Conservation (phyloP, 2,797 vertebrate species). For the Poecile montanus region DNA sequence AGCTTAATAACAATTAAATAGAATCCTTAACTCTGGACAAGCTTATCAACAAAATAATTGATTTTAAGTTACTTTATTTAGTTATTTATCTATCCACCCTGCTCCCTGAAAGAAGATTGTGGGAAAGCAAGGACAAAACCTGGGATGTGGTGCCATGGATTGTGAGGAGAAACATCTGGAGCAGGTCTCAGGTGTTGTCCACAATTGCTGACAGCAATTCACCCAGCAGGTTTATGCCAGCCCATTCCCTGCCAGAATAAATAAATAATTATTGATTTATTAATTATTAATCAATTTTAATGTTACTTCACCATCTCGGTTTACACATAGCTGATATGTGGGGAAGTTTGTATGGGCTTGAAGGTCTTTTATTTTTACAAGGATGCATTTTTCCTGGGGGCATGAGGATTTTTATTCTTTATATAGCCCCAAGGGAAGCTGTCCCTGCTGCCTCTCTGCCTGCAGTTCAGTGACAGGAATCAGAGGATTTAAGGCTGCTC, state of each 20-base stretch:
- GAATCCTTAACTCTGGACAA: background rate
- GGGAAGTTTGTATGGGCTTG: background rate
- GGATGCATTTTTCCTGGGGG: background rate
- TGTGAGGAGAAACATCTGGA: background rate
- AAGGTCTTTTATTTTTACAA: background rate
- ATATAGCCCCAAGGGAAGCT: background rate
- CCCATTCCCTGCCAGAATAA: background rate
- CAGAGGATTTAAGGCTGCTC: background rate
- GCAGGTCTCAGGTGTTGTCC: background rate
- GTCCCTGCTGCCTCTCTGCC: background rate
- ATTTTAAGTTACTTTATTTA: background rate
- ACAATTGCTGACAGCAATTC: background rate
- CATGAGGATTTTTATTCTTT: background rate
- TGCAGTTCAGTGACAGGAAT: background rate
- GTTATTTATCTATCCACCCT: background rate
- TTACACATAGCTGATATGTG: accelerated
- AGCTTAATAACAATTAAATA: background rate
- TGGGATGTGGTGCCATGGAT: background rate
- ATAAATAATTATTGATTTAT: background rate
- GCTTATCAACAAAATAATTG: background rate
- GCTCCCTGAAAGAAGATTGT: background rate
- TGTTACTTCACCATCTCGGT: background rate
- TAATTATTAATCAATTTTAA: background rate
- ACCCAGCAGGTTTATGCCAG: background rate
- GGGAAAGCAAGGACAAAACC: background rate